Percentiles rank a stretch among this genome's conserved stretches.
phyloP scores from a whole-genome alignment of 2,888 invertebrate species.

The Scaptodrosophila latifasciaeformis region DNA sequence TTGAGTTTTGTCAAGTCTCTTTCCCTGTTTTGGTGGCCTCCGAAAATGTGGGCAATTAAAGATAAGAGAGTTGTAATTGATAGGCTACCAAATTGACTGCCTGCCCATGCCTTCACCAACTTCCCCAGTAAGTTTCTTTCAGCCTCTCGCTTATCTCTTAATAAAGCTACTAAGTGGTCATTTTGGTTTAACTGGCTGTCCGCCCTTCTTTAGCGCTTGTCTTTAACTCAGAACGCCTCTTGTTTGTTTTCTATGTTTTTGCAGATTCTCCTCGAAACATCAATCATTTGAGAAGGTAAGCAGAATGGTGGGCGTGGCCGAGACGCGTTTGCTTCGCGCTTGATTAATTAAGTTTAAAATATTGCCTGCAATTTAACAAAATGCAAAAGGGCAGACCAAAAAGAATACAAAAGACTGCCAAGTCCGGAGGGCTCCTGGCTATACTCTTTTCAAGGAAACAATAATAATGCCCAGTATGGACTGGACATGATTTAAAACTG shows the following conservation, averaged over 20 bases:
- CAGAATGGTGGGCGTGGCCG: constrained; percentile 22
- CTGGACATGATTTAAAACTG: too few species aligned
- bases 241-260: not conserved
- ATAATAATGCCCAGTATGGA: too few species aligned
- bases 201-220: constrained; percentile 69
- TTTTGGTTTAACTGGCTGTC: constrained; percentile 60
- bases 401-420: too few species aligned
- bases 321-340: constrained; percentile 31
- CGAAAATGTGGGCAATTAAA: constrained; percentile 46
- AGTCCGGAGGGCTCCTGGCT: too few species aligned
- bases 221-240: constrained; percentile 31
- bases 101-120: too few species aligned
- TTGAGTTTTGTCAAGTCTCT: constrained; percentile 9
- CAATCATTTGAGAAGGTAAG: constrained; percentile 46
- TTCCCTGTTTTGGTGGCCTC: too few species aligned
- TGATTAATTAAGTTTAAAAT: constrained; percentile 68
- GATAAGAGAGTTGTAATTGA: constrained; percentile 42
- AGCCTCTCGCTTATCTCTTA: too few species aligned
- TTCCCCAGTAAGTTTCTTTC: too few species aligned
- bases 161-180: constrained; percentile 43
- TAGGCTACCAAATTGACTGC: not conserved
- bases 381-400: constrained; percentile 3
- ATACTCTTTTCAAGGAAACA: too few species aligned
- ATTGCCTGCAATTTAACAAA: constrained; percentile 61
- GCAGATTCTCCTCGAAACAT: constrained; percentile 32